A percentile compares a stretch with the other conserved stretches of the same genome.
These are phyloP conservation scores for Neolamprologus cancellatus DNA, from an alignment of 2,113 vertebrate genomes.

Conservation along the genomic window DNA sequence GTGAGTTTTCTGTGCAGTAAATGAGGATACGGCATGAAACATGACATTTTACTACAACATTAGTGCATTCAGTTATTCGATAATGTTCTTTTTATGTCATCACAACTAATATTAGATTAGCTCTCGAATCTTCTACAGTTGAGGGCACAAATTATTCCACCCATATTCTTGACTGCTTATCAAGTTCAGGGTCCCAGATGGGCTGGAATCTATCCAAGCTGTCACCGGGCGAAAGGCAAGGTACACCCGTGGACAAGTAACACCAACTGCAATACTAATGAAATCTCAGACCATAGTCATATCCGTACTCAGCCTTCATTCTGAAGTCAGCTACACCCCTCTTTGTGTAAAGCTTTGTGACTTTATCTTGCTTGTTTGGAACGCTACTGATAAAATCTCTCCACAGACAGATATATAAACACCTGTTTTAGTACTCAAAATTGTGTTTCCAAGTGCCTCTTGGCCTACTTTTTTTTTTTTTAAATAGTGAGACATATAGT, in stretches of 20 bases:
- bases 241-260: background rate
- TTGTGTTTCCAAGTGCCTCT: background rate
- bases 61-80: background rate
- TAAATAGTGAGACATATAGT: background rate
- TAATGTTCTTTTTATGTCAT: background rate
- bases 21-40: background rate
- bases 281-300: background rate
- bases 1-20: background rate
- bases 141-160: background rate
- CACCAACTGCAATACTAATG: background rate
- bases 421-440: no score
- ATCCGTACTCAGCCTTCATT: accelerated
- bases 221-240: background rate
- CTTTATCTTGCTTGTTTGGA: background rate
- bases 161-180: background rate
- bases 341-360: background rate
- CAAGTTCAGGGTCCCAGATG: background rate
- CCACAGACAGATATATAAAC: background rate
- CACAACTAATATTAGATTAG: background rate
- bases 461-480: background rate
- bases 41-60: background rate
- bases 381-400: background rate
- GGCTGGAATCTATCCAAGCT: background rate
- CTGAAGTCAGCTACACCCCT: background rate
- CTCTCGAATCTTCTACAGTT: background rate